Conservation (phyloP, 1,140 invertebrate species). For the Trichonephila clavata region DNA sequence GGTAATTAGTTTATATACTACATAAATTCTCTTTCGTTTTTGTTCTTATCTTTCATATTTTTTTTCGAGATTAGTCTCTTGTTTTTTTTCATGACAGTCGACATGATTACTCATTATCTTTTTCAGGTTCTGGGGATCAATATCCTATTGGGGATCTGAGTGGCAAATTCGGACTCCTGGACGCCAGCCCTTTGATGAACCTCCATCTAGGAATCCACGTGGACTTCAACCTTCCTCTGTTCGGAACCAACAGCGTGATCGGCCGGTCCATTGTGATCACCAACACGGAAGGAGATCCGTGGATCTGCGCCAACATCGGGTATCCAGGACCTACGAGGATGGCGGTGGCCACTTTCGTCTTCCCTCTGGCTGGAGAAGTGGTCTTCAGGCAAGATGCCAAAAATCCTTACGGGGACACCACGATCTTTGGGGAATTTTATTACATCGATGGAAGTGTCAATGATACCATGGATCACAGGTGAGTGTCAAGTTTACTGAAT, state of each 20-base stretch:
- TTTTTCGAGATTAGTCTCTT: too few relatives aligned
- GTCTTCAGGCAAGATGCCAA: constrained; percentile 89
- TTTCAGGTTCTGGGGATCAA: constrained; percentile 88
- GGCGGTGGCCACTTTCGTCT: constrained; percentile 84
- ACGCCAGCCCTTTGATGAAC: constrained; percentile 73
- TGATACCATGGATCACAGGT: constrained; percentile 80
- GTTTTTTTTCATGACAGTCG: too few relatives aligned
- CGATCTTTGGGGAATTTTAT: constrained; percentile 85
- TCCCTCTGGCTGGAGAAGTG: constrained; percentile 93
- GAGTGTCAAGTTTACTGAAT: background rate
- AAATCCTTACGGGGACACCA: constrained; percentile 79
- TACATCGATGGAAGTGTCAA: constrained; percentile 93
- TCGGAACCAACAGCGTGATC: constrained; percentile 89
- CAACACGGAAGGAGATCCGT: constrained; percentile 82
- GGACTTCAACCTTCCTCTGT: constrained; percentile 93
- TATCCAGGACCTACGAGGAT: constrained; percentile 79
- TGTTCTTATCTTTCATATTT: background rate
- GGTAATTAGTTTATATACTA: too few relatives aligned
- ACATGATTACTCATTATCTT: too few relatives aligned
- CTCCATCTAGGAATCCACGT: constrained; percentile 81
- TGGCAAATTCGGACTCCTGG: constrained; percentile 87
- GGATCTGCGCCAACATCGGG: constrained; percentile 83
- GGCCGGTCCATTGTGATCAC: constrained; percentile 92
- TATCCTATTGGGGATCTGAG: constrained; percentile 94
- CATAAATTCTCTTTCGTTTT: background rate